These are phyloP conservation scores for Mesorhabditis sp. DNA, from an alignment of 2,888 invertebrate genomes.

Conservation along the genomic window DNA sequence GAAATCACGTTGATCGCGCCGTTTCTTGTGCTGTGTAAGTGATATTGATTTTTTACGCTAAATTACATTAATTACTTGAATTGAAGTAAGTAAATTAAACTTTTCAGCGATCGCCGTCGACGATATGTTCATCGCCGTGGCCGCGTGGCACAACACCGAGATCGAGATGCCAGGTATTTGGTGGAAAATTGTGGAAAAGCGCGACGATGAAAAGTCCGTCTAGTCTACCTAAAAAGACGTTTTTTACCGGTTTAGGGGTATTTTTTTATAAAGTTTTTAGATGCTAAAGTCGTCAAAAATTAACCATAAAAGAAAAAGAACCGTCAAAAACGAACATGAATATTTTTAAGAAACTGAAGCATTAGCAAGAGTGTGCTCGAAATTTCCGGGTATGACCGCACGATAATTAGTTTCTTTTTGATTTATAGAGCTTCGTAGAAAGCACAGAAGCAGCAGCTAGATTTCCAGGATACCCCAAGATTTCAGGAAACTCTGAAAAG, in stretches of 20 bases:
- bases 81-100: neutral
- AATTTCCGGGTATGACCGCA: too few species aligned
- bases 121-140: conserved; percentile 90
- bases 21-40: conserved; percentile 71
- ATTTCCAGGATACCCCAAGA: neutral
- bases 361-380: too few species aligned
- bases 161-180: conserved; percentile 35
- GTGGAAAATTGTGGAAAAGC: too few species aligned
- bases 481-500: conserved; percentile 27
- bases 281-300: neutral
- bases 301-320: neutral
- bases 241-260: neutral
- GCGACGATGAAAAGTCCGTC: neutral
- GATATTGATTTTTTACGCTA: neutral
- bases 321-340: neutral
- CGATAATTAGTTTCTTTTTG: too few species aligned
- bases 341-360: too few species aligned
- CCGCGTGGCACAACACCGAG: conserved; percentile 86
- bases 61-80: neutral
- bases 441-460: too few species aligned
- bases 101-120: conserved; percentile 85
- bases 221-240: neutral
- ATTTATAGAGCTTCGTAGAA: too few species aligned
- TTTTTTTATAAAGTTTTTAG: neutral
- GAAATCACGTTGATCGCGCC: conserved; percentile 90